These are phyloP conservation scores for Litoditis marina DNA, from an alignment of 2,888 invertebrate species.

Conservation along the genomic window DNA sequence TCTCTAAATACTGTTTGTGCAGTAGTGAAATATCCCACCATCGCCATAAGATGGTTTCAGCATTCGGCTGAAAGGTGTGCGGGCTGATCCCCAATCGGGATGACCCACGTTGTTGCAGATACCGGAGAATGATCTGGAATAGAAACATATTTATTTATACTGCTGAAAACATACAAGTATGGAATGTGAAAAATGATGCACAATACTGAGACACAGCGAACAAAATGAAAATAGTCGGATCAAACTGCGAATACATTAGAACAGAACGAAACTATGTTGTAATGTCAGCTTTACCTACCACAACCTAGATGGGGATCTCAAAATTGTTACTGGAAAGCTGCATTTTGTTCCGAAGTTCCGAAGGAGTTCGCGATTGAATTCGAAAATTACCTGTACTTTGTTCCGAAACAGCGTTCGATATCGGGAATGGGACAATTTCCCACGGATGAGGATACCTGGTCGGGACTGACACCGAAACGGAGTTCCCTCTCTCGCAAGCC, in stretches of 20 bases:
- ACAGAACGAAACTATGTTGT: too few species aligned
- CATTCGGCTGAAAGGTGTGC: slow-evolving; percentile 55
- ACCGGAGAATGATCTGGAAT: slow-evolving; percentile 48
- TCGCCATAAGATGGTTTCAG: slow-evolving; percentile 59
- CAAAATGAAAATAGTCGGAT: too few species aligned
- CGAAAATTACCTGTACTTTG: slow-evolving; percentile 40
- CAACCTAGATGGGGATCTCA: too few species aligned
- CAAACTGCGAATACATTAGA: too few species aligned
- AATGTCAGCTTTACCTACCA: too few species aligned
- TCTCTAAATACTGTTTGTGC: neutral
- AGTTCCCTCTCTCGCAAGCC: slow-evolving; percentile 45
- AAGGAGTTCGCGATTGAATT: too few species aligned
- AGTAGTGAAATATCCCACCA: slow-evolving; percentile 29
- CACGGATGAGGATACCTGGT: slow-evolving; percentile 42
- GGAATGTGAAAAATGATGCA: too few species aligned
- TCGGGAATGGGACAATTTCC: slow-evolving; percentile 42
- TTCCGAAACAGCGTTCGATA: slow-evolving; percentile 37
- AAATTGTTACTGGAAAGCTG: too few species aligned
- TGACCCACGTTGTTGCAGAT: slow-evolving; percentile 61
- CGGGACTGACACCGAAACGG: slow-evolving; percentile 40
- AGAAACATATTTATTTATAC: too few species aligned
- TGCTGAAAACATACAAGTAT: too few species aligned
- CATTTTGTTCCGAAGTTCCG: too few species aligned
- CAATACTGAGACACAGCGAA: too few species aligned
- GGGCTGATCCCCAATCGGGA: slow-evolving; percentile 58